Percentiles rank a stretch among this genome's conserved stretches.
Conservation (phyloP, 2,888 invertebrate genomes). For the Ernsta delagoae region DNA sequence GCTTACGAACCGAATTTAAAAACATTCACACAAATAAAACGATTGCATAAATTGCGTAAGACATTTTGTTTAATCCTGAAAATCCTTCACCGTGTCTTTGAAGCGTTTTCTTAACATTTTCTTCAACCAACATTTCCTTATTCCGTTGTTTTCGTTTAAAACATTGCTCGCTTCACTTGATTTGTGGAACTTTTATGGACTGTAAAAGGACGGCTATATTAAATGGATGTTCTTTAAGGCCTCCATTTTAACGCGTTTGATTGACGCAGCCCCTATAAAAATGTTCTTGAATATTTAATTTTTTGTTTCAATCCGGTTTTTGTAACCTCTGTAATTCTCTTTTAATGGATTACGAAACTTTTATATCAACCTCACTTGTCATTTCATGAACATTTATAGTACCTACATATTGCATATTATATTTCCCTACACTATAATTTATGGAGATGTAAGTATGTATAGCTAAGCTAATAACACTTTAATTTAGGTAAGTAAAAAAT, state of each 20-base stretch:
- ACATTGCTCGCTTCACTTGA: constrained; percentile 27
- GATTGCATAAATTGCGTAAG: neutral
- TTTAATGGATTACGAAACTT: too few relatives aligned
- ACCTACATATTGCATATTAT: too few relatives aligned
- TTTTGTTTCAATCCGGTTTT: constrained; percentile 9
- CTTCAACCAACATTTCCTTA: constrained; percentile 1
- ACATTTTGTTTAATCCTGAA: neutral
- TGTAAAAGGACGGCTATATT: constrained; percentile 68
- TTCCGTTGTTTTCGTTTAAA: constrained; percentile 1
- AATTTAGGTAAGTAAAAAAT: too few relatives aligned
- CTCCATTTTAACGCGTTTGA: constrained; percentile 48
- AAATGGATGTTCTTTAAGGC: constrained; percentile 48
- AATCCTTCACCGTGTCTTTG: neutral
- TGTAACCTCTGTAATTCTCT: neutral
- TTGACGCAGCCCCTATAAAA: constrained; percentile 27
- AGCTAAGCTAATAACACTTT: too few relatives aligned
- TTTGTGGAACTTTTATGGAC: constrained; percentile 55
- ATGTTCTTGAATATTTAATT: neutral
- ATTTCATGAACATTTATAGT: too few relatives aligned
- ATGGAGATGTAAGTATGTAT: too few relatives aligned
- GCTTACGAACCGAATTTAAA: neutral
- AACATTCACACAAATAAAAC: neutral
- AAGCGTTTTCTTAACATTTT: neutral
- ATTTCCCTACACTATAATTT: too few relatives aligned
- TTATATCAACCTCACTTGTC: too few relatives aligned